Base-by-base conservation (phyloP, 2,888 invertebrate species). In the Unio delphinus region DNA sequence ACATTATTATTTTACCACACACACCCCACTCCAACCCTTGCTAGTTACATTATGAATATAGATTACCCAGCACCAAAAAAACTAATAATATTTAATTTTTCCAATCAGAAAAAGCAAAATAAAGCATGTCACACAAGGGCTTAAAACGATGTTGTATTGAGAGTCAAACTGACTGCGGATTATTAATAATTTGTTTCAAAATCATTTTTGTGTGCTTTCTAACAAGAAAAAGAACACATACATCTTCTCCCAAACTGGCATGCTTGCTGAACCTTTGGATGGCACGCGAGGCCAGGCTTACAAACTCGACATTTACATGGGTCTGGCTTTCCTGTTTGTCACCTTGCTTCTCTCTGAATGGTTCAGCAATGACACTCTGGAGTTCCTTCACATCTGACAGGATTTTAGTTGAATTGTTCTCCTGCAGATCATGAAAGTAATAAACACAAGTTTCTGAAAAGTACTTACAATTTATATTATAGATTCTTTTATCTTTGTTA, bases 331-430 rank as follows among this genome's bases (percentile, higher is more conserved):
- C 77, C 34, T 75, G 70, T 17, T 69, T 62, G 57, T 74, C 74
- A 45, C 72, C 77, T 30, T 75, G 70, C 15, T 69, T 62, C 57
- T 74, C 74, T 64, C 61, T 68, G 57, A 73, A 73, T 7, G 72
- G 74, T 18, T 71, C 77, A 8, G 74, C 71, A 26, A 77, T 75
- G 30, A 77, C 28, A 54, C 67, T 65, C 65, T 77, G 75, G 55
- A 77, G 58, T 30, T 73, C 72, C 55, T 67, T 65, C 3, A 75
- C 77, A 69, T 77, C 75, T 58, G 65, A 73, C 26, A 77, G 61
- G 26, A 77, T 73, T 62, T 73, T 77, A 3, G 77, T 73, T 1
- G 77, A 75, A 65, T 77, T 77, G 28, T 71, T 70, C 65, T 73
- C 68, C 72, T 76, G 55, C n/a, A 26, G 65, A 30, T 45, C 11